These are phyloP conservation scores for Dendrocincla fuliginosa DNA, from an alignment of 2,797 vertebrate genomes.

Conservation along the genomic window DNA sequence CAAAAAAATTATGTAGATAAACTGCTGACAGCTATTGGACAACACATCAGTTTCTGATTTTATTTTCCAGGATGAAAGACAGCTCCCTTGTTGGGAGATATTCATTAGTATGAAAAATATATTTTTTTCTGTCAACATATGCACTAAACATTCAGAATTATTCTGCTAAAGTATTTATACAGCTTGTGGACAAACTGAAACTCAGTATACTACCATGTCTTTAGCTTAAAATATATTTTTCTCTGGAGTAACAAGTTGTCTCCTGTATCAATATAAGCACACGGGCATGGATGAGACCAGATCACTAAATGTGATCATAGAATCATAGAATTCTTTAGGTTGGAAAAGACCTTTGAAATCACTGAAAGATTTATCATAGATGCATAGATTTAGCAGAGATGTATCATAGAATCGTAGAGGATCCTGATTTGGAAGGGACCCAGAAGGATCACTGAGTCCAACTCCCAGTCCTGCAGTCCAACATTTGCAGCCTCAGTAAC, in stretches of 20 bases:
- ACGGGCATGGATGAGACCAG: not conserved
- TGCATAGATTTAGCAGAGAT: too few relatives aligned
- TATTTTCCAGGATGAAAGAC: not conserved
- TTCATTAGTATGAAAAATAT: not conserved
- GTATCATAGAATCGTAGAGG: not conserved
- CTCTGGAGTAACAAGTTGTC: not conserved
- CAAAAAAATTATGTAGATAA: not conserved
- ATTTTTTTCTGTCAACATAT: not conserved
- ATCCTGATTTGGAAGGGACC: not conserved
- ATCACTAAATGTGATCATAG: accelerated
- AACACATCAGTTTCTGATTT: not conserved
- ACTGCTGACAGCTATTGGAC: not conserved
- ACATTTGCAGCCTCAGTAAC: not conserved
- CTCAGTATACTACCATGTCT: not conserved
- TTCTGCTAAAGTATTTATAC: not conserved
- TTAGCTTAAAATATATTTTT: not conserved
- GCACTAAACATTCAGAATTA: not conserved
- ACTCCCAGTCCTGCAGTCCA: not conserved
- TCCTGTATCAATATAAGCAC: not conserved
- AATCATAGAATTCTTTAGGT: not conserved
- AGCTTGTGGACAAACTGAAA: not conserved
- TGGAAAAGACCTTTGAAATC: not conserved
- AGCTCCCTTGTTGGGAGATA: not conserved
- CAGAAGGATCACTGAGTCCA: not conserved
- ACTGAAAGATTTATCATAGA: too few relatives aligned